Percentiles rank a stretch among this genome's conserved stretches.
Evolutionary conservation across 2,797 vertebrate genomes (phyloP).

Genomic region (Chelon labrosus): DNA sequence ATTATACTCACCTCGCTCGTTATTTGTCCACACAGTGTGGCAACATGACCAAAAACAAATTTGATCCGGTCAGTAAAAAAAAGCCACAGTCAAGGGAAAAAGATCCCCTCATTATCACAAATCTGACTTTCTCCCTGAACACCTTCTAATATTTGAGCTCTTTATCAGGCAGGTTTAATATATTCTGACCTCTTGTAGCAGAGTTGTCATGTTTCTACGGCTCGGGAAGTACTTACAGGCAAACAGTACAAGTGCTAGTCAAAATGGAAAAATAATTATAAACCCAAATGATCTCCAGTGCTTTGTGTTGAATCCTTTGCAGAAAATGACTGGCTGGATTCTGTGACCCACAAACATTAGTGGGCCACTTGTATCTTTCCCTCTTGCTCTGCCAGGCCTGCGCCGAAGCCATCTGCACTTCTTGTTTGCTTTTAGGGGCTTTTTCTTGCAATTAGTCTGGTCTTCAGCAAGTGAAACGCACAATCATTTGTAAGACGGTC

Average conservation of each 20-base stretch:
- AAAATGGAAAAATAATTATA: neutral
- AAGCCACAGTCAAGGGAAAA: too few relatives aligned
- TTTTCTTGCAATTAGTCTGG: slow-evolving; percentile 25
- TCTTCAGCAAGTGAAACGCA: slow-evolving; percentile 37
- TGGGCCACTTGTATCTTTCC: slow-evolving; percentile 15
- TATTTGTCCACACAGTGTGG: neutral
- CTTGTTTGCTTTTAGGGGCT: slow-evolving; percentile 18
- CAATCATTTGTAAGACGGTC: slow-evolving; percentile 27
- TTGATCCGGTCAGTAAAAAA: too few relatives aligned
- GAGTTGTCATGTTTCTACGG: neutral
- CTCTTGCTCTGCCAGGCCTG: slow-evolving; percentile 39
- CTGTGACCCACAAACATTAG: slow-evolving; percentile 3
- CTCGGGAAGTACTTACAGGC: neutral
- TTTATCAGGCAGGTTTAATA: too few relatives aligned
- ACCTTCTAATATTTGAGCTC: too few relatives aligned
- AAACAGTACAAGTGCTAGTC: neutral
- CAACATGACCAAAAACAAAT: neutral
- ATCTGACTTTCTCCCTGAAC: too few relatives aligned
- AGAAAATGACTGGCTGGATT: slow-evolving; percentile 13
- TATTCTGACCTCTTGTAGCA: neutral
- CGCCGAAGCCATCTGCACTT: slow-evolving; percentile 45
- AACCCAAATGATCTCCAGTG: rapidly evolving
- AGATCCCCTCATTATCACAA: too few relatives aligned
- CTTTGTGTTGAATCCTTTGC: slow-evolving; percentile 5
- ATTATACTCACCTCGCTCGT: neutral